Base-by-base conservation (phyloP, 2,797 vertebrate species). In the Prunella strophiata region DNA sequence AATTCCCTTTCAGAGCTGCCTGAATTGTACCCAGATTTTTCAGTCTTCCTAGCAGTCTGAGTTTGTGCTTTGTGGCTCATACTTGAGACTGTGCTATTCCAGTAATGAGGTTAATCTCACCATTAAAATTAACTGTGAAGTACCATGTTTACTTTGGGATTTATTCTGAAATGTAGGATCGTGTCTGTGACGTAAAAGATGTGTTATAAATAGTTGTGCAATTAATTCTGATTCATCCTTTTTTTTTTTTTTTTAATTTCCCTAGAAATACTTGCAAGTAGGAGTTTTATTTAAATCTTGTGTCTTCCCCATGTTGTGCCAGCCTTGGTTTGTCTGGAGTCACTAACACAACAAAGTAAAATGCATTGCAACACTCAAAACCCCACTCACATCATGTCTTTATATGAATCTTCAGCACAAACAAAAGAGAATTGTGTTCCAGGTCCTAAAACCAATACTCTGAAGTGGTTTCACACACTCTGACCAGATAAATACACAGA, bases 71-170 rank as follows among this genome's bases (percentile, higher is more conserved):
- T 48, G 23, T 91, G 62, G 66, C 19, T 94, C 2, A 2, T 36
- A 38, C 20, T 78, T 78, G 55, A 91, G 55, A n/a, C 12, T 59
- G 27, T 54, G 59, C n/a, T 76, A 12, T 73, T 78, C 76, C 36
- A 76, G 40, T 73, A 65, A 89, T 36, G 47, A 90, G 48, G 54
- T 74, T 81, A 77, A 86, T 88, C 66, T 91, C 67, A 50, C 54
- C 27, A 52, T 67, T 75, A 73, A 81, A 91, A 88, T 83, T 38
- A 91, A 50, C 57, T 71, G n/a, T 85, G 84, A 76, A 86, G 42
- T 51, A n/a, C 63, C 26, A 30, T 85, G 47, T 81, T 92, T 85
- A 61, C 42, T 83, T 91, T 15, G 29, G 55, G 55, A 32, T 88
- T 82, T 77, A 22, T 88, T 77, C 65, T 2, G 16, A 79, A 77